Conservation (phyloP, 2,113 vertebrate species). For the Isurus oxyrinchus region DNA sequence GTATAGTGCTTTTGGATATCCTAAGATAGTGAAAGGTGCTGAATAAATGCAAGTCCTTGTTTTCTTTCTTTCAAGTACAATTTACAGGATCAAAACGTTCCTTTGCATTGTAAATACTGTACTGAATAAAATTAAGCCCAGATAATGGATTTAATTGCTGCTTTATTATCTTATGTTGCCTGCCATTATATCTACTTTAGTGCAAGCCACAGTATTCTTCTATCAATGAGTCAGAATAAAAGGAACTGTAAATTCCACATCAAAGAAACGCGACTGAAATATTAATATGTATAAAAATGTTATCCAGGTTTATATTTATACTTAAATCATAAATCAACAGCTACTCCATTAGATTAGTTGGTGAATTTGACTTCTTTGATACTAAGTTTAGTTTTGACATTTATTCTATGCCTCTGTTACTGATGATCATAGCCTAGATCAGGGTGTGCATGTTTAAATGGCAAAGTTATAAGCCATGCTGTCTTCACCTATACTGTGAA, state of each 20-base stretch:
- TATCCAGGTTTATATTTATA: not conserved
- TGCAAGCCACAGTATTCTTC: not conserved
- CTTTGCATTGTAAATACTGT: not conserved
- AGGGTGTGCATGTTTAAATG: not conserved
- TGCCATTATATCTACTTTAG: not conserved
- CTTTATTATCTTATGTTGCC: not conserved
- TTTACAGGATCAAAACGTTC: not conserved
- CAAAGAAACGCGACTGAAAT: not conserved
- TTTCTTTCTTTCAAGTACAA: not conserved
- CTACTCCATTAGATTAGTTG: not conserved
- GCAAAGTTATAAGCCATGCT: not conserved
- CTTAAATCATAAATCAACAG: not conserved
- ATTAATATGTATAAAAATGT: not conserved
- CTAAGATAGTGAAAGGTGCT: not conserved
- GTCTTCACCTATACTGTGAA: not conserved
- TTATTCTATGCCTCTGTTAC: not conserved
- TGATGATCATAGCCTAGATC: not conserved
- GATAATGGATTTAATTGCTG: not conserved
- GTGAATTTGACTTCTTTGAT: not conserved
- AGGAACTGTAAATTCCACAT: not conserved
- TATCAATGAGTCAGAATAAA: not conserved
- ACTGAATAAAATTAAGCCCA: not conserved
- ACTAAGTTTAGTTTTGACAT: not conserved
- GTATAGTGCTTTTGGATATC: not conserved
- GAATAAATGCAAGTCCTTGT: not conserved